Evolutionary conservation across 2,888 invertebrate species (phyloP).

Genomic region (Doris montereyensis): DNA sequence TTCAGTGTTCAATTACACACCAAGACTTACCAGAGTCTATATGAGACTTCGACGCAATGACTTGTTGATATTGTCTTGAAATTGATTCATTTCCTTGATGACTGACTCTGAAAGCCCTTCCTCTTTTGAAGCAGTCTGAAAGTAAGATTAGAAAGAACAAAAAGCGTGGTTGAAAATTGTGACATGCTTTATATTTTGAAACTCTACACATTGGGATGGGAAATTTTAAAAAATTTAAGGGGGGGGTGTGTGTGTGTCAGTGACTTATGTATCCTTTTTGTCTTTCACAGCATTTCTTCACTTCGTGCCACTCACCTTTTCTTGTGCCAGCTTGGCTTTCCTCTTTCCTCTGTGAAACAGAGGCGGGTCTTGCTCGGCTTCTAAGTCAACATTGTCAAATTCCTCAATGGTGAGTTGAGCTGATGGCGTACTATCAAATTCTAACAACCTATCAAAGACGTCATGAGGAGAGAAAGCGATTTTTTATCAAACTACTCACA

Average conservation of each 20-base stretch:
- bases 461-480: no score
- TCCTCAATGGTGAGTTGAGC: conserved; percentile 95
- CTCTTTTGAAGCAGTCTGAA: neutral
- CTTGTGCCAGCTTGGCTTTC: conserved; percentile 79
- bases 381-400: conserved; percentile 96
- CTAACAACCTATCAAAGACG: conserved; percentile 79
- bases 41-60: no score
- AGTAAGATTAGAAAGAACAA: neutral
- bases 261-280: no score
- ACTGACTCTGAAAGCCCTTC: conserved; percentile 23
- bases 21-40: no score
- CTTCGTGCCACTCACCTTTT: no score
- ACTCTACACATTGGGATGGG: no score
- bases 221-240: no score
- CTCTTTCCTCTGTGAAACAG: conserved; percentile 92
- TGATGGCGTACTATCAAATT: conserved; percentile 97
- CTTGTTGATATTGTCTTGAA: conserved; percentile 39
- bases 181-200: neutral
- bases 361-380: conserved; percentile 96
- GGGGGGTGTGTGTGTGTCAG: no score
- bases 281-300: no score
- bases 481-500: no score
- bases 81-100: conserved; percentile 36
- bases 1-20: no score
- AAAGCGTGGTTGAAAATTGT: neutral